These are phyloP conservation scores for Leptinotarsa tumamoca DNA, from an alignment of 2,888 invertebrate species.

Conservation along the genomic window DNA sequence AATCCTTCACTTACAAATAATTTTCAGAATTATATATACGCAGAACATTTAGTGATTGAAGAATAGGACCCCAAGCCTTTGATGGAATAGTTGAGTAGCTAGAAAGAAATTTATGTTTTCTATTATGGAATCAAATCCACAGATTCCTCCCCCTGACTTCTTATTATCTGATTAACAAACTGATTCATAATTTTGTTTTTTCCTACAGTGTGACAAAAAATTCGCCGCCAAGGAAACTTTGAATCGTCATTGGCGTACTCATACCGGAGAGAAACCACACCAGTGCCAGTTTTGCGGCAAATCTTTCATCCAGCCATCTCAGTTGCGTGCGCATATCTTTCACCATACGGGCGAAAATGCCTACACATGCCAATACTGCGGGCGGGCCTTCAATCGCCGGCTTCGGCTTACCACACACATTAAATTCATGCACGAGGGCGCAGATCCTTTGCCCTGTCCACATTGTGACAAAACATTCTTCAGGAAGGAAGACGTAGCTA, in stretches of 20 bases:
- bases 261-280: constrained; percentile 72
- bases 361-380: constrained; percentile 74
- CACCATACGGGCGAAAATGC: constrained; percentile 80
- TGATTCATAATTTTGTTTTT: constrained; percentile 1
- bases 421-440: constrained; percentile 73
- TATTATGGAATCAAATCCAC: too few species aligned
- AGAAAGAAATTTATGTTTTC: too few species aligned
- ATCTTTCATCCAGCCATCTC: constrained; percentile 85
- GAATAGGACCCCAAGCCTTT: too few species aligned
- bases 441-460: constrained; percentile 70
- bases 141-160: too few species aligned
- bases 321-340: constrained; percentile 82
- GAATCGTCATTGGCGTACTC: constrained; percentile 65
- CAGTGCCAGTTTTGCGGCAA: constrained; percentile 78
- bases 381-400: constrained; percentile 66
- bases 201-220: constrained; percentile 77
- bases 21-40: too few species aligned
- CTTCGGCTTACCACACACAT: constrained; percentile 70
- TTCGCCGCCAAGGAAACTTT: constrained; percentile 86
- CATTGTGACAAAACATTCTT: constrained; percentile 72
- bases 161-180: too few species aligned
- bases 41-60: too few species aligned
- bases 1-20: too few species aligned
- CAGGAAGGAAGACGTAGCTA: constrained; percentile 73
- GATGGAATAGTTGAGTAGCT: too few species aligned